A percentile compares a stretch with the other conserved stretches of the same genome.
These are phyloP conservation scores for Pseudomyrmex sp. DNA, from an alignment of 1,140 invertebrate genomes.

Conservation along the genomic window DNA sequence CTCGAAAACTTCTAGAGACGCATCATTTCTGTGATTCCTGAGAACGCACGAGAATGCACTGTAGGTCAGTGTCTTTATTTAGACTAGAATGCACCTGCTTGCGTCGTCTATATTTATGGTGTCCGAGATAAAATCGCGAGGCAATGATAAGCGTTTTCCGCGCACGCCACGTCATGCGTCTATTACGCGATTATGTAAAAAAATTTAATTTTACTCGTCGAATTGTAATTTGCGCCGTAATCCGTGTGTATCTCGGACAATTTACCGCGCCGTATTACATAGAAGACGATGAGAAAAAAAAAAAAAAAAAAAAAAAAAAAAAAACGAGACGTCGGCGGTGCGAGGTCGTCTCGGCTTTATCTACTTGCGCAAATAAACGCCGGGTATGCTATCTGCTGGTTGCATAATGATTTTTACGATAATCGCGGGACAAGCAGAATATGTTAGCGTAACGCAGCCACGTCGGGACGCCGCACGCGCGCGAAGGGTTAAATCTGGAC, in stretches of 20 bases:
- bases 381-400: constrained; percentile 38
- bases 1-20: neutral
- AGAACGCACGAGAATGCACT: neutral
- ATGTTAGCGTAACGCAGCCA: constrained; percentile 1
- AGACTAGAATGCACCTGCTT: constrained; percentile 21
- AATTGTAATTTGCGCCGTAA: too few relatives aligned
- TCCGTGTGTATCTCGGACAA: neutral
- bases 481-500: constrained; percentile 48
- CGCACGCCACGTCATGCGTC: too few relatives aligned
- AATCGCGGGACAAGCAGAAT: constrained; percentile 21
- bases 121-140: constrained; percentile 1
- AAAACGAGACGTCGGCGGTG: too few relatives aligned
- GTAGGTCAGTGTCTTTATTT: constrained; percentile 41
- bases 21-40: neutral
- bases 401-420: constrained; percentile 60
- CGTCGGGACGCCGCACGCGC: neutral
- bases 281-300: neutral
- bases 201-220: neutral
- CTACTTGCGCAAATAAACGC: constrained; percentile 46
- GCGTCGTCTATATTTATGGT: constrained; percentile 7
- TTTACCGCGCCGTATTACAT: neutral
- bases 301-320: too few relatives aligned
- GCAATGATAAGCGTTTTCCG: neutral
- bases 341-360: constrained; percentile 38
- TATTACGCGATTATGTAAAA: neutral